phyloP scores from a whole-genome alignment of 2,113 vertebrate species.

The Gymnogyps californianus region DNA sequence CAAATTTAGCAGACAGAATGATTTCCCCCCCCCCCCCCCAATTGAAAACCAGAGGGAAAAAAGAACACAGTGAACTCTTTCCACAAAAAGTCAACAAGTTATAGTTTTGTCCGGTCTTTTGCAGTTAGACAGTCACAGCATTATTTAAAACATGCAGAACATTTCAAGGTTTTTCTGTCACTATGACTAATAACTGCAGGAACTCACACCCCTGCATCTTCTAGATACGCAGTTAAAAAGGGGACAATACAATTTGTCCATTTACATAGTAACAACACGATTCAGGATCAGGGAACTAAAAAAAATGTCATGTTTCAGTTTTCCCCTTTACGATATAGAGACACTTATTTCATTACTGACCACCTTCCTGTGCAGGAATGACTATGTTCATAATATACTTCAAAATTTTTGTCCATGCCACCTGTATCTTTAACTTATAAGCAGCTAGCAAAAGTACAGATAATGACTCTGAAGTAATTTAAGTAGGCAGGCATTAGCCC shows the following conservation, averaged over 20 bases:
- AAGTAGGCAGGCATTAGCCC: not conserved
- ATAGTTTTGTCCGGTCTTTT: not conserved
- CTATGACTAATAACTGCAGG: not conserved
- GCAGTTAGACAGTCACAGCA: not conserved
- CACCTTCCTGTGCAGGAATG: not conserved
- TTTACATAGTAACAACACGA: not conserved
- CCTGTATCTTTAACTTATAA: not conserved
- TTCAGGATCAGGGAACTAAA: not conserved
- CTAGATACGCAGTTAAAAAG: not conserved
- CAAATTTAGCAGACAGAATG: not conserved
- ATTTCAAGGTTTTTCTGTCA: not conserved
- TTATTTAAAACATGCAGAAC: not conserved
- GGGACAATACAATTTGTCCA: not conserved
- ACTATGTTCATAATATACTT: not conserved
- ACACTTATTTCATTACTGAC: not conserved
- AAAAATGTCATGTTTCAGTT: not conserved
- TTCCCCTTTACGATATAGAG: not conserved
- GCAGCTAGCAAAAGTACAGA: not conserved
- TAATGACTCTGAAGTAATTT: not conserved
- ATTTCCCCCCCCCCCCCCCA: too few species aligned
- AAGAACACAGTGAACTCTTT: accelerated
- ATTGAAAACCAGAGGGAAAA: not conserved
- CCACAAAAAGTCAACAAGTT: not conserved
- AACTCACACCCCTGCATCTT: not conserved
- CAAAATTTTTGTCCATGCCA: not conserved